Conservation (phyloP, 2,113 vertebrate species). For the Apodemus speciosus region DNA sequence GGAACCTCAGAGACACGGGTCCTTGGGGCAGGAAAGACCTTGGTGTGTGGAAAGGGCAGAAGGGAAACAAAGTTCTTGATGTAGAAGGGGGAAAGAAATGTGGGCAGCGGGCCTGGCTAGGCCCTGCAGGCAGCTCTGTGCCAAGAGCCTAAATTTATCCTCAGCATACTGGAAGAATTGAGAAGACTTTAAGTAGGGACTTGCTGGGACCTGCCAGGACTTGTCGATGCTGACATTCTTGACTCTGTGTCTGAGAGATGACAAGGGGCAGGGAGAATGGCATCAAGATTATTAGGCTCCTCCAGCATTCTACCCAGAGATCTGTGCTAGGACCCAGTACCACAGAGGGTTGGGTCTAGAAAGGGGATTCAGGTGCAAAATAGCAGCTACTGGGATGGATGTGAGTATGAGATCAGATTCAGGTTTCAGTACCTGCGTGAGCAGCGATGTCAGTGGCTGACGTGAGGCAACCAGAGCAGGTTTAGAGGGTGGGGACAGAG, state of each 20-base stretch:
- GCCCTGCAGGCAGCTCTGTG: rapidly evolving
- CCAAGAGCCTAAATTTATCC: neutral
- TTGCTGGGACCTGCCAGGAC: neutral
- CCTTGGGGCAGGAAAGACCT: neutral
- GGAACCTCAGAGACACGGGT: neutral
- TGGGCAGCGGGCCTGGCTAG: rapidly evolving
- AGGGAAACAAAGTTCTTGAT: neutral
- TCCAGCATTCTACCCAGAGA: neutral
- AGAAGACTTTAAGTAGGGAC: neutral
- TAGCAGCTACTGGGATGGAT: neutral
- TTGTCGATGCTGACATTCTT: neutral
- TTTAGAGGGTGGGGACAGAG: neutral
- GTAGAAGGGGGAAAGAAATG: neutral
- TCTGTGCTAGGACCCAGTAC: neutral
- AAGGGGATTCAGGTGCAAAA: neutral
- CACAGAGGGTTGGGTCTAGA: neutral
- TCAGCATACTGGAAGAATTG: neutral
- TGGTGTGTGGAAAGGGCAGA: neutral
- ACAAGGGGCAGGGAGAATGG: neutral
- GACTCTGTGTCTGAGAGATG: neutral
- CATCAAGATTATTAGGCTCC: neutral
- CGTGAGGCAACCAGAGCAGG: neutral
- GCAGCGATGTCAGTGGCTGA: neutral
- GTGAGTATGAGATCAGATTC: neutral
- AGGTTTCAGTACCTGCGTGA: neutral